Evolutionary conservation across 2,113 vertebrate species (phyloP), one percentile per base, ranked within the genome.

Genomic region (Cryptotis parvus): DNA sequence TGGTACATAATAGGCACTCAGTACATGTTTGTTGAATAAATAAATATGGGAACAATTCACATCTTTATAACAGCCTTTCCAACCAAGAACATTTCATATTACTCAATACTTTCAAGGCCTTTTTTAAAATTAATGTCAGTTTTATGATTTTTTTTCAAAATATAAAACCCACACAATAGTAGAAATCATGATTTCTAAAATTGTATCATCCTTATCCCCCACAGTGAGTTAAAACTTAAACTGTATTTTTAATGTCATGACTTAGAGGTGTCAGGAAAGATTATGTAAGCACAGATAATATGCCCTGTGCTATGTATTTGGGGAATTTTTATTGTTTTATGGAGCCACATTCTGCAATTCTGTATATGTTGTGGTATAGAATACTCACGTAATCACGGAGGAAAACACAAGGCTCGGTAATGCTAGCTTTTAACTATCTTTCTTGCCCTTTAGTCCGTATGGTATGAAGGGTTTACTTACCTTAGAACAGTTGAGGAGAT

Each of bases 381-480:
- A 18, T 20, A 55, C 14, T 55, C 52, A 12, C 20, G 20, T 55
- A 55, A 20, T 55, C 18, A 20, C 52, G 5, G 52, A 18, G 52
- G 52, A 55, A 55, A 55, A 20, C 16, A 5, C 20, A 55, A 55
- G 52, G 18, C 20, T 16, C 18, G 5, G 20, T 12, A 15, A 55
- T 55, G 20, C 52, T 55, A n/a, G n/a, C n/a, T n/a, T n/a, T n/a
- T n/a, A n/a, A n/a, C n/a, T n/a, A n/a, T n/a, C n/a, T n/a, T n/a
- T n/a, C n/a, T n/a, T n/a, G n/a, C n/a, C n/a, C n/a, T n/a, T n/a
- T n/a, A n/a, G n/a, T n/a, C n/a, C n/a, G n/a, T n/a, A n/a, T n/a
- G n/a, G n/a, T n/a, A n/a, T n/a, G n/a, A n/a, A n/a, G n/a, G n/a
- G 63, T 87, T 91, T 79, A 68, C 84, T 93, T 92, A 76, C 41